Conservation (phyloP, 2,797 vertebrate genomes). For the Pangasius djambal region DNA sequence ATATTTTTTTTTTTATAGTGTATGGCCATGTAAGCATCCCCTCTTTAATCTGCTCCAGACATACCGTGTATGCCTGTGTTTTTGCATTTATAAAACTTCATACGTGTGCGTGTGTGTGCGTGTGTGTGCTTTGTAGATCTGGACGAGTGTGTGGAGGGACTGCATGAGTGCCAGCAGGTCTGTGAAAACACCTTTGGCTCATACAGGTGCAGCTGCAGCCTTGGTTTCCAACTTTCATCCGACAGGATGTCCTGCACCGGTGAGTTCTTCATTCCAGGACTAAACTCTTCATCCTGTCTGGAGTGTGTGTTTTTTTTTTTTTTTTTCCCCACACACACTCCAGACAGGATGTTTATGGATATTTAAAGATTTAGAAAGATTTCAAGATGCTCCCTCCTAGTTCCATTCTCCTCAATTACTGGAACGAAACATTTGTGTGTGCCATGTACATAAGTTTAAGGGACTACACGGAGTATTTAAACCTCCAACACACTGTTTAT, state of each 20-base stretch:
- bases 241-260: conserved; percentile 52
- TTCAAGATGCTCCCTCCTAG: too few species aligned
- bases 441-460: too few species aligned
- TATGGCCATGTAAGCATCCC: neutral
- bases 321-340: neutral
- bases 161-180: conserved; percentile 66
- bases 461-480: too few species aligned
- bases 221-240: conserved; percentile 59
- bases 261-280: conserved; percentile 30
- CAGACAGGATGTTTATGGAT: neutral
- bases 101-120: conserved; percentile 4
- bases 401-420: too few species aligned
- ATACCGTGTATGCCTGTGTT: neutral
- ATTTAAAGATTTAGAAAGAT: neutral
- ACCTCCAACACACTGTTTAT: too few species aligned
- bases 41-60: conserved; percentile 30
- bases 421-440: too few species aligned
- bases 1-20: neutral
- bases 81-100: neutral
- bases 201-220: conserved; percentile 66
- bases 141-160: conserved; percentile 65
- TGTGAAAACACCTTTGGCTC: conserved; percentile 74
- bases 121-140: conserved; percentile 61
- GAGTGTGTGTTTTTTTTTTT: neutral
- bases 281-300: conserved; percentile 9